Evolutionary conservation across 1,140 invertebrate species (phyloP), one percentile per base, ranked within the genome.

Genomic region (Rhyacophila brunnea): DNA sequence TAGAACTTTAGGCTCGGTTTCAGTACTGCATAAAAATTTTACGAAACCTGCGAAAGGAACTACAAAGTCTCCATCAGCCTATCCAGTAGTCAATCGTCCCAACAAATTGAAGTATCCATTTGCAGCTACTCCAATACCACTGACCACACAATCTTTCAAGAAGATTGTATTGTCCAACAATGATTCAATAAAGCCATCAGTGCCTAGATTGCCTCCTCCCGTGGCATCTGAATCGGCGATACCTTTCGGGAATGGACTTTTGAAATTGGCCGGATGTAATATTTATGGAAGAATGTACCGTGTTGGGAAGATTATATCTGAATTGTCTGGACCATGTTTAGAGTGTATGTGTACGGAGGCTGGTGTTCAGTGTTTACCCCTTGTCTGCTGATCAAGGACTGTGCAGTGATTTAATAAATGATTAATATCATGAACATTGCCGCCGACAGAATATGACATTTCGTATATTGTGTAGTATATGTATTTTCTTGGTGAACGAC

Each of bases 201-300:
- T 28, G 3, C 9, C 23, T 28, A 3, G 23, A 36, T 28, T 28
- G 9, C 23, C 23, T 9, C 23, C 23, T 28, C 9, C 23, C 23
- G 23, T 53, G 43, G 48, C 66, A 15, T 61, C 63, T 49, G 66
- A 64, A 0, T 43, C 68, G 0, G 38, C 61, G 7, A 49, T 63
- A 0, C 67, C 67, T 0, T 55, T 70, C 1, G 77, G 77, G 5
- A 67, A 75, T 11, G 83, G 83, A 20, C 65, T 88, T 32, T 74
- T 93, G 15, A 92, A 92, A 71, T 70, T 94, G 58, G 90, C 89
- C 7, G 92, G 92, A 1, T 95, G 93, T 68, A 95, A 95, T 75
- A 94, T 95, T 65, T 95, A 94, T 68, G 92, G 93, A 1, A 83
- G 87, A 63, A 93, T 94, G 88, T 94, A 95, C 72, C 81, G 87